Base-by-base conservation (phyloP, 2,797 vertebrate genomes). In the Lutjanus argentimaculatus region DNA sequence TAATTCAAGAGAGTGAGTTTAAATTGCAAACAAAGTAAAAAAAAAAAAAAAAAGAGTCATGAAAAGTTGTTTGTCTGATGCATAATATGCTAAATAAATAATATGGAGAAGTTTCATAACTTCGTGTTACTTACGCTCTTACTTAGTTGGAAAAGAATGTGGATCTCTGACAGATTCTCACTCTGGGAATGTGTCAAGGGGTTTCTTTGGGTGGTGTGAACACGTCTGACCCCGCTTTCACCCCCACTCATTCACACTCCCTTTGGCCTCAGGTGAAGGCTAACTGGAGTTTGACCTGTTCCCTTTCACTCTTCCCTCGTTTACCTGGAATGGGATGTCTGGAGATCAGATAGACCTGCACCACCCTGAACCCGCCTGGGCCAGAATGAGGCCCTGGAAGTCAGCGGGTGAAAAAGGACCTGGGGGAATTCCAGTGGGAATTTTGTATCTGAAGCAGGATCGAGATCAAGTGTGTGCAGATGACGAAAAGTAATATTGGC, bases 241-340 rank as follows among this genome's bases (percentile, higher is more conserved):
- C 86, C 88, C 75, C 66, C 72, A 79, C 79, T 73, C 68, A 72
- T 72, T 77, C 67, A 79, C 71, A 62, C 76, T 70, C 30, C 65
- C 75, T 79, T 59, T 80, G 52, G 85, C 87, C 84, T 78, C 81
- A 86, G 91, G 87, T 91, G n/a, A 86, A 78, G 59, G 79, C 75
- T 82, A 80, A 82, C 73, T 77, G 69, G 64, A 83, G 67, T 81
- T 63, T 76, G 84, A 91, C 78, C 79, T 76, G 75, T 57, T 58
- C 65, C 77, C 85, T 80, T 87, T 83, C 80, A 75, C 83, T 88
- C n/a, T 73, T 80, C 49, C 74, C 64, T 77, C 57, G 19, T 86
- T 90, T 85, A 66, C 76, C 63, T 67, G 49, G 40, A 92, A 81
- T 51, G 62, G 68, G 87, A 88, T 76, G 81, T 66, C 72, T 74